phyloP scores from a whole-genome alignment of 2,113 vertebrate species.

The Abramis brama region DNA sequence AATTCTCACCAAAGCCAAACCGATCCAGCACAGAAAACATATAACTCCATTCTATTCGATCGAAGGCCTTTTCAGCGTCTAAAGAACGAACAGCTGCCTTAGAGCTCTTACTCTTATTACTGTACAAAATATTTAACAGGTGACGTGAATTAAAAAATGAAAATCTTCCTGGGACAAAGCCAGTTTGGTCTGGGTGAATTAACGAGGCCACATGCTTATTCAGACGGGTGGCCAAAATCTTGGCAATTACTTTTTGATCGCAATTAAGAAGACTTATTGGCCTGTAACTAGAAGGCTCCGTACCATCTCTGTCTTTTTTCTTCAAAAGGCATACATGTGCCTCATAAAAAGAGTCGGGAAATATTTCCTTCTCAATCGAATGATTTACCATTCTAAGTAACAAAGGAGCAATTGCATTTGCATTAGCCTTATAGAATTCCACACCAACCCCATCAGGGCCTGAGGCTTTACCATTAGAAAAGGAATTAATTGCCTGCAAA shows the following conservation, averaged over 20 bases:
- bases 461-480: neutral
- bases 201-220: neutral
- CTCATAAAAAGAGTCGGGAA: neutral
- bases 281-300: neutral
- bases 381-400: neutral
- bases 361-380: too few species aligned
- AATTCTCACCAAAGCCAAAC: too few species aligned
- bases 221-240: neutral
- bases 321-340: neutral
- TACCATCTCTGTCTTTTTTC: conserved; percentile 2
- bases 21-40: too few species aligned
- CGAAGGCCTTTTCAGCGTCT: too few species aligned
- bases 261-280: neutral
- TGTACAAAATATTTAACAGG: neutral
- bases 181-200: neutral
- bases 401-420: neutral
- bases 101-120: neutral
- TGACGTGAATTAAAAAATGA: neutral
- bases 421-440: neutral
- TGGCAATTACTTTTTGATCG: neutral
- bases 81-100: too few species aligned
- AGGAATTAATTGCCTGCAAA: too few species aligned
- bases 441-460: too few species aligned
- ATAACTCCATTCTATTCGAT: too few species aligned
- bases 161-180: neutral